These are phyloP conservation scores for Cricetomys ansorgei DNA, from an alignment of 2,113 vertebrate genomes.

Conservation along the genomic window DNA sequence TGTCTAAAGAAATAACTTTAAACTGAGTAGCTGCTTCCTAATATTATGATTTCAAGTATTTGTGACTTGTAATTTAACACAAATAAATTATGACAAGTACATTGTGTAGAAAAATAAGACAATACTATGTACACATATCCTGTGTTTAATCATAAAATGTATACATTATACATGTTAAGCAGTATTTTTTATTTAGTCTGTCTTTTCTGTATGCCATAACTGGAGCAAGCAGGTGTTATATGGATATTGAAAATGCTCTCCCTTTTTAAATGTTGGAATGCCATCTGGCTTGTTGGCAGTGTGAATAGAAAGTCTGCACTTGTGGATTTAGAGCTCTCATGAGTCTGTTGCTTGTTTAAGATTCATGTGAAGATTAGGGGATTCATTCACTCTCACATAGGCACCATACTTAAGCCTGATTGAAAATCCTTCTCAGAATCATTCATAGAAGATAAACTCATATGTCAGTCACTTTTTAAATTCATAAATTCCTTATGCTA, in stretches of 20 bases:
- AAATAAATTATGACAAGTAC: background rate
- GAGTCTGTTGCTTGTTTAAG: conserved; percentile 32
- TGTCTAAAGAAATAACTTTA: background rate
- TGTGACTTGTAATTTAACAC: background rate
- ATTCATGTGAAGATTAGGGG: background rate
- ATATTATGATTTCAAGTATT: background rate
- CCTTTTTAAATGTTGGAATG: background rate
- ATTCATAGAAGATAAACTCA: background rate
- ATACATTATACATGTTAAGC: background rate
- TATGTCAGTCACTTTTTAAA: background rate
- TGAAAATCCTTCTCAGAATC: background rate
- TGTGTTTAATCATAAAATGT: background rate
- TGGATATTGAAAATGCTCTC: background rate
- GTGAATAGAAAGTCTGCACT: background rate
- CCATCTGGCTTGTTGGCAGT: conserved; percentile 60
- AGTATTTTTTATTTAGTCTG: background rate
- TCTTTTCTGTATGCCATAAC: background rate
- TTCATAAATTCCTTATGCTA: conserved; percentile 14
- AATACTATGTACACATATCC: background rate
- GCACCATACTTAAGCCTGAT: background rate
- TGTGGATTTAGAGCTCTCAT: conserved; percentile 25
- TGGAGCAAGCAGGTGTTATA: background rate
- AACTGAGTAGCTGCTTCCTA: background rate
- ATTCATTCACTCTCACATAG: background rate
- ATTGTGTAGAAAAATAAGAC: background rate